A percentile compares a stretch with the other conserved stretches of the same genome.
Evolutionary conservation across 1,140 invertebrate species (phyloP).

Genomic region (Bombus pyrosoma): DNA sequence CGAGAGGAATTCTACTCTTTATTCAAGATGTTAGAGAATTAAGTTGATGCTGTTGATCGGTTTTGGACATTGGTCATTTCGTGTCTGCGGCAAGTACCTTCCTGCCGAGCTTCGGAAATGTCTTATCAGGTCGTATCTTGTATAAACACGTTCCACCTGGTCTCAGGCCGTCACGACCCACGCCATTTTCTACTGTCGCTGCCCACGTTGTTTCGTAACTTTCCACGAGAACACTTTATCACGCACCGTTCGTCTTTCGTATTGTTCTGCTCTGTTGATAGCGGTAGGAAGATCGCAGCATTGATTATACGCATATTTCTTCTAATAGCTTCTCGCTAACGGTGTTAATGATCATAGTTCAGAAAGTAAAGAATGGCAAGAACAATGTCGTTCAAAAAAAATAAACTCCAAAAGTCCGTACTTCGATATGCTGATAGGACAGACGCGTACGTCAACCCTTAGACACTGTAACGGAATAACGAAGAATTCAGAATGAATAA

Average conservation of each 20-base stretch:
- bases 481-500: too few species aligned
- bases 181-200: slow-evolving; percentile 66
- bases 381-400: neutral
- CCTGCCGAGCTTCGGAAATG: slow-evolving; percentile 46
- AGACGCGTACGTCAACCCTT: too few species aligned
- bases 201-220: slow-evolving; percentile 67
- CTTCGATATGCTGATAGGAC: neutral
- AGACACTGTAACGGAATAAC: too few species aligned
- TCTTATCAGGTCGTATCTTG: slow-evolving; percentile 68
- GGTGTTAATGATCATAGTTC: neutral
- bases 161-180: slow-evolving; percentile 60
- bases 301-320: neutral
- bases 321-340: neutral
- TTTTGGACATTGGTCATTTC: slow-evolving; percentile 53
- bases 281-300: neutral
- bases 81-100: slow-evolving; percentile 16
- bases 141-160: slow-evolving; percentile 71
- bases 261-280: slow-evolving; percentile 41
- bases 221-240: slow-evolving; percentile 64
- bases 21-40: neutral
- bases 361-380: neutral
- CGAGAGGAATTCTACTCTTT: neutral
- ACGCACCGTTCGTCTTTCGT: slow-evolving; percentile 34
- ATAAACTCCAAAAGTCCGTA: neutral
- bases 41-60: neutral